Conservation (phyloP, 2,113 vertebrate genomes). For the Smithornis capensis region DNA sequence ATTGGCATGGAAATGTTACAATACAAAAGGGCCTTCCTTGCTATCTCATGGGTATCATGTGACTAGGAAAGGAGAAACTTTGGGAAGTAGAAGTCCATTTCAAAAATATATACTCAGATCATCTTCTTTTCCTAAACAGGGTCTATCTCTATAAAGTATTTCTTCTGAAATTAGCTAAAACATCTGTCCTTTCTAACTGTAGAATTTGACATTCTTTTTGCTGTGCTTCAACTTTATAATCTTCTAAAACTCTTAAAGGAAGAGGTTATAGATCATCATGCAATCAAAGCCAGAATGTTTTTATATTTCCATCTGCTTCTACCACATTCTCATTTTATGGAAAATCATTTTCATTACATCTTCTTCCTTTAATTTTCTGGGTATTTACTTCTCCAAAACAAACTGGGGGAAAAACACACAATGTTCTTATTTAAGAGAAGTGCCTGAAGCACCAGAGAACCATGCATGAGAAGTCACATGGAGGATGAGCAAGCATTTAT, state of each 20-base stretch:
- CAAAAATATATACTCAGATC: background rate
- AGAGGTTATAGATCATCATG: background rate
- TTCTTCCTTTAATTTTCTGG: background rate
- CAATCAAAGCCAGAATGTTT: constrained; percentile 3
- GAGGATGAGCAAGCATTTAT: background rate
- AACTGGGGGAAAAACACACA: background rate
- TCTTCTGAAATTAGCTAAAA: background rate
- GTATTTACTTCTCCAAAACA: background rate
- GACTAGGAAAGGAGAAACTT: background rate
- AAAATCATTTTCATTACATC: background rate
- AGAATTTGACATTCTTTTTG: background rate
- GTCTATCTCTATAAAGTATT: background rate
- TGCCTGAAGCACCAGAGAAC: background rate
- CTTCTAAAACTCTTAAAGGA: background rate
- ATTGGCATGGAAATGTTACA: background rate
- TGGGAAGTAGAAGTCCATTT: background rate
- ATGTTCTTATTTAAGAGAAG: background rate
- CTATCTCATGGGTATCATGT: background rate
- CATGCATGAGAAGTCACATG: background rate
- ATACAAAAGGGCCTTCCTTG: background rate
- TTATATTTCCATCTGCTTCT: constrained; percentile 14
- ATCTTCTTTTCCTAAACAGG: background rate
- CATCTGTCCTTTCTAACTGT: background rate
- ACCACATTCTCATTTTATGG: background rate
- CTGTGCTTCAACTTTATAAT: background rate